Evolutionary conservation across 1,140 invertebrate genomes (phyloP), one percentile per base, ranked within the genome.

Genomic region (Heliconius melpomene): DNA sequence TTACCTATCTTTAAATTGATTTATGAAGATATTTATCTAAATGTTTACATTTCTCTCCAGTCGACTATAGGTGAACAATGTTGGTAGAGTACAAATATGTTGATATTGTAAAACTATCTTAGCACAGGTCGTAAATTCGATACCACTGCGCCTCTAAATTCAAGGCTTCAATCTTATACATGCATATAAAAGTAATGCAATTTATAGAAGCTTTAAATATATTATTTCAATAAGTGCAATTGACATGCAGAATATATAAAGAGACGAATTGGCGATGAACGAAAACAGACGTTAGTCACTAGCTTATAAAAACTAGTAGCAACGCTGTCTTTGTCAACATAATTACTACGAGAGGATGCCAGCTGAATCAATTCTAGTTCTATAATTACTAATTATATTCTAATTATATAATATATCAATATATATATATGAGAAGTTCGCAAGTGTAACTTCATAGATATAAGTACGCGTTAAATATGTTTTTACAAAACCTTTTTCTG

Each of bases 321-420:
- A 23, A 57, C 40, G 40, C 40, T 46, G 40, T 46, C 40, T 46
- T 46, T 66, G 74, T 76, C 57, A 66, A 38, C 57, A 40, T 66
- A 26, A 36, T 76, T 32, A 46, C 32, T 66, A 40, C 9, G 74
- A n/a, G 46, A 66, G 40, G 74, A 76, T 76, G 74, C 54, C 57
- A 76, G 38, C 40, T 60, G 46, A 74, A 13, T 60, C 6, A 75
- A 60, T 29, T n/a, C 40, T 7, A 29, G n/a, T 66, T 29, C 60
- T 29, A 66, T 66, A 2, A 66, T 66, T 66, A 29, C 0, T 26
- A 66, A 0, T n/a, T n/a, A n/a, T n/a, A n/a, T 13, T 26, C 8
- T 29, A 66, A 66, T 26, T 29, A 66, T 66, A 66, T 29, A 66
- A 9, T 2, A 66, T 66, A 26, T n/a, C n/a, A n/a, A n/a, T 16